phyloP scores from a whole-genome alignment of 2,797 vertebrate genomes.

The Enteromius viviparus region DNA sequence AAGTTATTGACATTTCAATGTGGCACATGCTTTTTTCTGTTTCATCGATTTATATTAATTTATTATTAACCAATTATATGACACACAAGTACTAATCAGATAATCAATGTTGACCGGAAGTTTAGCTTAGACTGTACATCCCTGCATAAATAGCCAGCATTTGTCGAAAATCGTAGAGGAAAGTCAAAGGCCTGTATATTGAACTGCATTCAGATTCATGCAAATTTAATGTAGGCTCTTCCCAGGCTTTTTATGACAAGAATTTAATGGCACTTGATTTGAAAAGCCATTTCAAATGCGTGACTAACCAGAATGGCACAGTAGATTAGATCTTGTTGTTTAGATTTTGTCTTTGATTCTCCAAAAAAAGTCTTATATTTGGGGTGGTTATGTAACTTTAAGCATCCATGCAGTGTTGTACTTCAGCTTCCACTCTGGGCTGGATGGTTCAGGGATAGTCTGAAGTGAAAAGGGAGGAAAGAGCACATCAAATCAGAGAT shows the following conservation, averaged over 20 bases:
- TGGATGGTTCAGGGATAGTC: slow-evolving; percentile 16
- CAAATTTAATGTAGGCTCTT: slow-evolving; percentile 1
- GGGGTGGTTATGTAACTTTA: slow-evolving; percentile 10
- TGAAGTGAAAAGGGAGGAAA: slow-evolving; percentile 16
- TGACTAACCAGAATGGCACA: not conserved
- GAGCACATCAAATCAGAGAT: slow-evolving; percentile 29
- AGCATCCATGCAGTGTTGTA: slow-evolving; percentile 42
- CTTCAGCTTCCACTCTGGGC: slow-evolving; percentile 3
- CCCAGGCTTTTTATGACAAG: slow-evolving; percentile 9
- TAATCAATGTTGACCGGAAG: not conserved
- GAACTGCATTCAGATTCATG: not conserved
- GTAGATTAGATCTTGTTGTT: slow-evolving; percentile 43
- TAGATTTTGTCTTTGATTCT: slow-evolving; percentile 32
- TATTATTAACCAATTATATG: not conserved
- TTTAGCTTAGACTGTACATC: not conserved
- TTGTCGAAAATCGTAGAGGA: not conserved
- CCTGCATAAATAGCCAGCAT: not conserved
- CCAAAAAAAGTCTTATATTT: slow-evolving; percentile 43
- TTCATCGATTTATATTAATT: not conserved
- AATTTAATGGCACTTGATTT: not conserved
- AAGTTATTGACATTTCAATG: no score
- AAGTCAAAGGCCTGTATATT: not conserved
- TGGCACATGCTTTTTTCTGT: no score
- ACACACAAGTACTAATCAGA: not conserved
- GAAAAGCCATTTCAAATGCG: not conserved